These are phyloP conservation scores for Origma solitaria DNA, from an alignment of 2,113 vertebrate genomes.

Conservation along the genomic window DNA sequence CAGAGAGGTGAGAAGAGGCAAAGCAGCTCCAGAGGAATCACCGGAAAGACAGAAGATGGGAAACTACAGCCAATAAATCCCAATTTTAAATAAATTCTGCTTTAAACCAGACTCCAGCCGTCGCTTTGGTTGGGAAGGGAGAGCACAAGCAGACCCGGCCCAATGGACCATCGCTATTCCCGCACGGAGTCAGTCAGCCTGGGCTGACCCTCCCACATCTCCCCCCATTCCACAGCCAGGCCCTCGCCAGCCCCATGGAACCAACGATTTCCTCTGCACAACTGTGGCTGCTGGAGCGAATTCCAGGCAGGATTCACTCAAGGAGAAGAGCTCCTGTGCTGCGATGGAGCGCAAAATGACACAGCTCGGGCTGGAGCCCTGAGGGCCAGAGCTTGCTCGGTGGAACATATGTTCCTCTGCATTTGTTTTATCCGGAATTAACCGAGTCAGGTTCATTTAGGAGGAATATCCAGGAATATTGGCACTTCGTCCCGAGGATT, in stretches of 20 bases:
- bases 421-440: not conserved
- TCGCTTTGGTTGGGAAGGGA: not conserved
- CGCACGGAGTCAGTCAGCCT: fast-evolving
- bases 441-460: not conserved
- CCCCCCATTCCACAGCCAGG: not conserved
- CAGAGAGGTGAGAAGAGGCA: not conserved
- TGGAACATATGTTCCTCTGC: not conserved
- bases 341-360: not conserved
- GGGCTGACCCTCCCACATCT: not conserved
- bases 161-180: fast-evolving
- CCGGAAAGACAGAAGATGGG: fast-evolving
- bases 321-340: not conserved
- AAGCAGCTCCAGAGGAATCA: not conserved
- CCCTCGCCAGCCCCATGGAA: not conserved
- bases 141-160: not conserved
- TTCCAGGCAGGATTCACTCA: not conserved
- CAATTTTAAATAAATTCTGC: not conserved
- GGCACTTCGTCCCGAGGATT: not conserved
- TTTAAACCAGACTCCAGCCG: not conserved
- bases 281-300: not conserved
- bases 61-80: not conserved
- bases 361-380: not conserved
- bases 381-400: not conserved
- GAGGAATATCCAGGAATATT: not conserved
- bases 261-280: not conserved